These are phyloP conservation scores for Nymphalis urticae DNA, from an alignment of 2,888 invertebrate genomes.

Conservation along the genomic window DNA sequence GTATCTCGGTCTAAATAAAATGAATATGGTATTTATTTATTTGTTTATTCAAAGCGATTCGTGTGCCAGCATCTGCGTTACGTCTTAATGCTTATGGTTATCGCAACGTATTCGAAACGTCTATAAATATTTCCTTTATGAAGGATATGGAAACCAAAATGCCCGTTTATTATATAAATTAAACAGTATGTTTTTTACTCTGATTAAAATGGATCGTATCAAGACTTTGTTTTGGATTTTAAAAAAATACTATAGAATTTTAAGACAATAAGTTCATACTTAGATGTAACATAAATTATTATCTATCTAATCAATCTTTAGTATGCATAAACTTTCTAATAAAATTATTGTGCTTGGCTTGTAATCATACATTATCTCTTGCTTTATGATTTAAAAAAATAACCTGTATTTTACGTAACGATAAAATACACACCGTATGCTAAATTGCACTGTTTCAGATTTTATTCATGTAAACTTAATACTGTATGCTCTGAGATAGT, in stretches of 20 bases:
- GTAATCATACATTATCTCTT: too few species aligned
- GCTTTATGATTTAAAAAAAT: too few species aligned
- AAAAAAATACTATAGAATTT: neutral
- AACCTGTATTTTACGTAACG: too few species aligned
- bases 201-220: neutral
- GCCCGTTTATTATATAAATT: too few species aligned
- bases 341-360: too few species aligned
- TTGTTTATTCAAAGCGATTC: conserved; percentile 13
- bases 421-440: too few species aligned
- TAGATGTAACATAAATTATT: neutral
- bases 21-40: neutral
- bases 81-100: conserved; percentile 21
- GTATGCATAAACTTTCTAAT: neutral
- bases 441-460: too few species aligned
- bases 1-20: conserved; percentile 10
- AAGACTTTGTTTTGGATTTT: neutral
- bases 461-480: neutral
- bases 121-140: neutral
- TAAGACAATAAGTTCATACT: neutral
- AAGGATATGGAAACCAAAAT: neutral
- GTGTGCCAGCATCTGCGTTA: conserved; percentile 24
- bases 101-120: conserved; percentile 8
- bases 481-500: neutral
- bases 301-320: conserved; percentile 3
- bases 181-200: too few species aligned